Conservation (phyloP, 2,797 vertebrate species). For the Falco novaeseelandiae region DNA sequence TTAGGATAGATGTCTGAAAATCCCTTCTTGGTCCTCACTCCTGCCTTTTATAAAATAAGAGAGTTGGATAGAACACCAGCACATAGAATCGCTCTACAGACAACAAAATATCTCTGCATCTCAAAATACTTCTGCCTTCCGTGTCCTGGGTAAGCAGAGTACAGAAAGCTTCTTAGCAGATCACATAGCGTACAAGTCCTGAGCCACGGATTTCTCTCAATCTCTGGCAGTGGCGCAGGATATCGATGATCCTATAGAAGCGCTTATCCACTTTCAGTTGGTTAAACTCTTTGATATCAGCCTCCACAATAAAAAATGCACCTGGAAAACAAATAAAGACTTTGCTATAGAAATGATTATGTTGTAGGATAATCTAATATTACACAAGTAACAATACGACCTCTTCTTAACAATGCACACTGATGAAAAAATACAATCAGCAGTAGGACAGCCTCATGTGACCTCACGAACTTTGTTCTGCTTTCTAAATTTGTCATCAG, state of each 20-base stretch:
- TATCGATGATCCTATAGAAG: slow-evolving; percentile 86
- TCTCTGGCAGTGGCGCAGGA: slow-evolving; percentile 90
- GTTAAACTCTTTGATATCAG: slow-evolving; percentile 87
- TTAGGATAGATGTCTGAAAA: not conserved
- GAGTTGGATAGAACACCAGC: fast-evolving
- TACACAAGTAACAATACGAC: not conserved
- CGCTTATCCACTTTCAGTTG: slow-evolving; percentile 86
- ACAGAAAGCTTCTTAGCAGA: slow-evolving; percentile 36
- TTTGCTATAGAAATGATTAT: fast-evolving
- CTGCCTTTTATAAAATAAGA: not conserved
- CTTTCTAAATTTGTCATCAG: not conserved
- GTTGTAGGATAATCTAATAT: not conserved
- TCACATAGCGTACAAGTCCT: slow-evolving; percentile 80
- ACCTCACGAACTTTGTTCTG: not conserved
- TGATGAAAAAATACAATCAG: not conserved
- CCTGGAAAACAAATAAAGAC: slow-evolving; percentile 73
- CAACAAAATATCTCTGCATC: not conserved
- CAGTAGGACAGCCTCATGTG: not conserved
- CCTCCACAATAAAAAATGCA: slow-evolving; percentile 90
- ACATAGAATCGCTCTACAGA: fast-evolving
- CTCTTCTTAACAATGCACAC: not conserved
- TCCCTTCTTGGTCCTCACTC: too few relatives aligned
- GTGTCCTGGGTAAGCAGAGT: fast-evolving
- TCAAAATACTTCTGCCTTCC: not conserved
- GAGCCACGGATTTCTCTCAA: slow-evolving; percentile 83